Evolutionary conservation across 2,888 invertebrate genomes (phyloP).

Genomic region (Proisotoma minuta): DNA sequence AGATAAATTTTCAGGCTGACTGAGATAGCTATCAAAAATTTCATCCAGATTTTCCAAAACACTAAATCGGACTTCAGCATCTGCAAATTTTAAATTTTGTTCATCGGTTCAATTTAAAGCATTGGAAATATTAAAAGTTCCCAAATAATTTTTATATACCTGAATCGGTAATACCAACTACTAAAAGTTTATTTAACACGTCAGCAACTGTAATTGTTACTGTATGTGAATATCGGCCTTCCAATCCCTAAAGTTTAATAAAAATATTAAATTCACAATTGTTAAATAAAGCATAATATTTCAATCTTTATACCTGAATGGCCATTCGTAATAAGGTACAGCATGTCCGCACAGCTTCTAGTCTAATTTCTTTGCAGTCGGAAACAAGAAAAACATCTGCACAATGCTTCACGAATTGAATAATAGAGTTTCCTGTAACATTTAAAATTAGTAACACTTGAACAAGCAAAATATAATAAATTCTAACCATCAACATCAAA

Average conservation of each 20-base stretch:
- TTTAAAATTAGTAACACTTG: not conserved
- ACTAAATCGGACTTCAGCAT: conserved; percentile 87
- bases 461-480: not conserved
- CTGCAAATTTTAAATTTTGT: conserved; percentile 50
- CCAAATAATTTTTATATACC: conserved; percentile 50
- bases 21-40: conserved; percentile 88
- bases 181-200: conserved; percentile 82
- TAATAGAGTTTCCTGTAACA: conserved; percentile 66
- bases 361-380: conserved; percentile 82
- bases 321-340: conserved; percentile 81
- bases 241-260: conserved; percentile 46
- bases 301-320: conserved; percentile 54
- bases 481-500: conserved; percentile 73
- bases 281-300: not conserved
- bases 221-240: conserved; percentile 58
- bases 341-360: conserved; percentile 93
- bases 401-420: conserved; percentile 87
- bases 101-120: not conserved
- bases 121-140: not conserved
- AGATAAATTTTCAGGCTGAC: conserved; percentile 91
- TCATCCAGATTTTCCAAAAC: conserved; percentile 86
- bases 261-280: conserved; percentile 9
- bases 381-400: conserved; percentile 86
- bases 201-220: conserved; percentile 83
- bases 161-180: conserved; percentile 91